Conservation (phyloP, 2,113 vertebrate genomes). For the Scortum barcoo region DNA sequence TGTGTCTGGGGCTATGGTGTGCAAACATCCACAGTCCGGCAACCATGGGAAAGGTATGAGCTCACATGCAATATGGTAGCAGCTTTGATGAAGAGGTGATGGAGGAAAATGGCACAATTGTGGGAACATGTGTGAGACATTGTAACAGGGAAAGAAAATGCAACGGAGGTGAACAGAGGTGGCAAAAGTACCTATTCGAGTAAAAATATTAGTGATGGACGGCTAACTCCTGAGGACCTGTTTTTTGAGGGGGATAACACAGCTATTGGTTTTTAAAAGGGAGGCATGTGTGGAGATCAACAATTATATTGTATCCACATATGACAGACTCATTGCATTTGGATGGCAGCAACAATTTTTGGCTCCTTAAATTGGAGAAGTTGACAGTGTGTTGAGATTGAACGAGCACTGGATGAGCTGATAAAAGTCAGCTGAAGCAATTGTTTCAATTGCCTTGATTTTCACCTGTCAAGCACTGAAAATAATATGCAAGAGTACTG, state of each 20-base stretch:
- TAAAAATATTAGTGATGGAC: neutral
- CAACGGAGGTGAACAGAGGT: neutral
- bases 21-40: slow-evolving; percentile 65
- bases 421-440: slow-evolving; percentile 20
- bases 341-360: slow-evolving; percentile 16
- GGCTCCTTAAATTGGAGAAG: neutral
- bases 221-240: neutral
- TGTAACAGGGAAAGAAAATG: neutral
- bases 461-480: slow-evolving; percentile 28
- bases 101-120: slow-evolving; percentile 12
- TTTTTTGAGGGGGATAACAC: neutral
- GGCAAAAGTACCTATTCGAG: neutral
- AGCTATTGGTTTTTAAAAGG: neutral
- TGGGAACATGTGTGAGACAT: slow-evolving; percentile 13
- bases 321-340: slow-evolving; percentile 11
- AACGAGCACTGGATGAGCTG: slow-evolving; percentile 2
- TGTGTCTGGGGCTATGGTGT: slow-evolving; percentile 39
- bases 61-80: slow-evolving; percentile 8
- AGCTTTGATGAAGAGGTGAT: slow-evolving; percentile 1
- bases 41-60: slow-evolving; percentile 85
- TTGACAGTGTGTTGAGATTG: neutral
- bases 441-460: slow-evolving; percentile 35
- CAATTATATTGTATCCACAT: neutral
- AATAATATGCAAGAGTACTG: slow-evolving; percentile 21
- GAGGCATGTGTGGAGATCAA: neutral